A percentile compares a stretch with the other conserved stretches of the same genome.
These are phyloP conservation scores for Bos javanicus DNA, from an alignment of 2,113 vertebrate species.

Conservation along the genomic window DNA sequence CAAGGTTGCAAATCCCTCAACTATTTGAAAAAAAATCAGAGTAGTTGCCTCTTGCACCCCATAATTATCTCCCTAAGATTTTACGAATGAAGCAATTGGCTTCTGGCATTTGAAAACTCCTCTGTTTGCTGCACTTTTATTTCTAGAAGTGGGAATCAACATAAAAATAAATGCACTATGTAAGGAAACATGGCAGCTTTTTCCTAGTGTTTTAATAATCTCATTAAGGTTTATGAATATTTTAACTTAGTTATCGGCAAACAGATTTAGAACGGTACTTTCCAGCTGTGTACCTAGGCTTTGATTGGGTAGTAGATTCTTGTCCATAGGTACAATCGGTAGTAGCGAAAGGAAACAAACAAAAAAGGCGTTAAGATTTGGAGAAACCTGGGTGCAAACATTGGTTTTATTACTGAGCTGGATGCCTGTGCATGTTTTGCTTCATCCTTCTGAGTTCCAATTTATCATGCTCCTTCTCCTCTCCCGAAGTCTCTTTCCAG, in stretches of 20 bases:
- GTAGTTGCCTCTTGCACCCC: constrained; percentile 6
- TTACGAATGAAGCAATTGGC: not conserved
- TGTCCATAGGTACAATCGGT: not conserved
- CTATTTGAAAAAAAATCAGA: not conserved
- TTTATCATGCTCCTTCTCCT: not conserved
- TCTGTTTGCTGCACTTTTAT: constrained; percentile 30
- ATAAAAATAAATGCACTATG: not conserved
- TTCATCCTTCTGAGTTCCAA: not conserved
- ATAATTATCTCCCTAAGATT: constrained; percentile 45
- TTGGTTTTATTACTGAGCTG: not conserved
- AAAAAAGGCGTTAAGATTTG: rapidly evolving
- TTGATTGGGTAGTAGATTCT: not conserved
- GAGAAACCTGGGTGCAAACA: not conserved
- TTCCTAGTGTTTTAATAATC: not conserved
- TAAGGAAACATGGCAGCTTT: not conserved
- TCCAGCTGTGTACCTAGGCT: not conserved
- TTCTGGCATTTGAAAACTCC: constrained; percentile 1
- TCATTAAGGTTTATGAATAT: not conserved
- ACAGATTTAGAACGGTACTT: not conserved
- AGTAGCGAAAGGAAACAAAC: not conserved
- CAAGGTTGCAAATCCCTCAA: not conserved
- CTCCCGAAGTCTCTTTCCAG: not conserved
- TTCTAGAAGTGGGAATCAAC: constrained; percentile 16
- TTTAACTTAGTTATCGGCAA: not conserved
- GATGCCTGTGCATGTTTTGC: not conserved